Evolutionary conservation across 2,797 vertebrate genomes (phyloP).

Genomic region (Pterois miles): DNA sequence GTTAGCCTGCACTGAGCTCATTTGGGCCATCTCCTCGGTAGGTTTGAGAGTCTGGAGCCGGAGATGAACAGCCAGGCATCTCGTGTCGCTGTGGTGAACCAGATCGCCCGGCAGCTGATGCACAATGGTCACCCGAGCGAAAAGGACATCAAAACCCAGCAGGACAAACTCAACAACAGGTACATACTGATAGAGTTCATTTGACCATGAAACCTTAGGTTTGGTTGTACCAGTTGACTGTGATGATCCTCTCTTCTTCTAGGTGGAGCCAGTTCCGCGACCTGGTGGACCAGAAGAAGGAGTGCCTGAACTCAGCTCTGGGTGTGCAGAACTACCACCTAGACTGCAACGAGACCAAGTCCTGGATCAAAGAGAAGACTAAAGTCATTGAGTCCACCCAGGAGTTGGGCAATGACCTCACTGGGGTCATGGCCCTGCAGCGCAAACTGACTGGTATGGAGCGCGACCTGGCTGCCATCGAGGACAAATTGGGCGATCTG

Average conservation of each 20-base stretch:
- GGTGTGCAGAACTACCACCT: slow-evolving; percentile 97
- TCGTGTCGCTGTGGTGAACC: slow-evolving; percentile 94
- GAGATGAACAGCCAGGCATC: slow-evolving; percentile 97
- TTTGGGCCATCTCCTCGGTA: slow-evolving; percentile 42
- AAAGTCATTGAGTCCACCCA: slow-evolving; percentile 97
- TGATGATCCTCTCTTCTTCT: neutral
- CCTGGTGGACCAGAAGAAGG: slow-evolving; percentile 93
- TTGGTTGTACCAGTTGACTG: neutral
- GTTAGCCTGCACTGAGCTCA: neutral
- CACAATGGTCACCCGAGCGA: slow-evolving; percentile 92
- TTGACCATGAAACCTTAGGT: neutral
- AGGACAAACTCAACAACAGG: slow-evolving; percentile 96
- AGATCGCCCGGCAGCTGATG: slow-evolving; percentile 94
- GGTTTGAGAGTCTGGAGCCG: slow-evolving; percentile 95
- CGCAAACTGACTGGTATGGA: slow-evolving; percentile 96
- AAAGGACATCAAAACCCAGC: slow-evolving; percentile 93
- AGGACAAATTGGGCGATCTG: slow-evolving; percentile 91
- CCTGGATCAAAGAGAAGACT: slow-evolving; percentile 97
- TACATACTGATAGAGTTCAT: slow-evolving; percentile 38
- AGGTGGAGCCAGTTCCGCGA: slow-evolving; percentile 97
- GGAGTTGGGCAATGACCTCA: slow-evolving; percentile 93
- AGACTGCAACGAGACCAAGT: slow-evolving; percentile 96
- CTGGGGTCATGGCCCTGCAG: slow-evolving; percentile 94
- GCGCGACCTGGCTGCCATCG: slow-evolving; percentile 92
- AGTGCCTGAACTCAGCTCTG: slow-evolving; percentile 90